phyloP scores from a whole-genome alignment of 2,113 vertebrate species.

The Tricholaema leucomelas region DNA sequence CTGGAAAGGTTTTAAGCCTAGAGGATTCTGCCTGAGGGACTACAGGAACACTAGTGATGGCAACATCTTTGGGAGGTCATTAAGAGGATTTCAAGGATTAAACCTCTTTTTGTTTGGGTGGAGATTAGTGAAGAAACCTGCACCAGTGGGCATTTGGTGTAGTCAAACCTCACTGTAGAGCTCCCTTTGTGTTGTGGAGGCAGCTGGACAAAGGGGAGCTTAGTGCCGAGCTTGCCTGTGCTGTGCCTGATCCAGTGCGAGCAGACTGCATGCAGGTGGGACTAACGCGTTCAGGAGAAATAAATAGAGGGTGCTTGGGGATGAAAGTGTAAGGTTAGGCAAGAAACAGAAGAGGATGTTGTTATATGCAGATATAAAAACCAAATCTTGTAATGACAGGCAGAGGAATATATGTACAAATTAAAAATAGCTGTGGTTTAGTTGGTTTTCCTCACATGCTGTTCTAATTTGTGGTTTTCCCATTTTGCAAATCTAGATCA shows the following conservation, averaged over 20 bases:
- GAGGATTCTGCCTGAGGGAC: not conserved
- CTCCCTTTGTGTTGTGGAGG: conserved; percentile 12
- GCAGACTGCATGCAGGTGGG: not conserved
- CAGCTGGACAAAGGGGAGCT: conserved; percentile 31
- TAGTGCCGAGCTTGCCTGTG: not conserved
- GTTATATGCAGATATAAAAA: not conserved
- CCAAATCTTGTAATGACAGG: not conserved
- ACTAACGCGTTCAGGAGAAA: not conserved
- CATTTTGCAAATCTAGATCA: not conserved
- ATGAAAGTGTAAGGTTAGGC: not conserved
- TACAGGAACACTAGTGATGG: not conserved
- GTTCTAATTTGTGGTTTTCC: not conserved
- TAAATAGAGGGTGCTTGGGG: rapidly evolving
- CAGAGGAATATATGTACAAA: not conserved
- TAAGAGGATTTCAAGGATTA: conserved; percentile 58
- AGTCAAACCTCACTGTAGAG: not conserved
- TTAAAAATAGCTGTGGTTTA: not conserved
- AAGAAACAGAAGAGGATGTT: not conserved
- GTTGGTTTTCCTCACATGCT: not conserved
- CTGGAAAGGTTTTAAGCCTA: not conserved
- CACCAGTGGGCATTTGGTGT: not conserved
- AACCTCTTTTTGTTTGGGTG: conserved; percentile 34
- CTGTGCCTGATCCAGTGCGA: not conserved
- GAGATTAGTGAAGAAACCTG: conserved; percentile 33
- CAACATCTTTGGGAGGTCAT: not conserved